phyloP scores from a whole-genome alignment of 2,888 invertebrate genomes.

The Caenorhabditis japonica region DNA sequence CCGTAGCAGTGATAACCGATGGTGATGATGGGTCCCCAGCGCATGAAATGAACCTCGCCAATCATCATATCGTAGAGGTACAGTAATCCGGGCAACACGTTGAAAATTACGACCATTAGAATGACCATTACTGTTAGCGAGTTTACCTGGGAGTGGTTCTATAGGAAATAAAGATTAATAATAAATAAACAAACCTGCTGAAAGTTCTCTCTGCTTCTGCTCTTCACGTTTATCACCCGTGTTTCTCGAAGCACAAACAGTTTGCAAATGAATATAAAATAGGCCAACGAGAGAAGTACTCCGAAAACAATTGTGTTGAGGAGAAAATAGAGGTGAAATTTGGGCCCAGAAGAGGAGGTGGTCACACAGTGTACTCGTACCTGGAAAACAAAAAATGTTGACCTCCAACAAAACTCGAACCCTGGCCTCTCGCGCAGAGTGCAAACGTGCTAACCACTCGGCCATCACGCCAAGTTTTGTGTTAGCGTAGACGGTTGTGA shows the following conservation, averaged over 20 bases:
- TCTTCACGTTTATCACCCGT: constrained; percentile 50
- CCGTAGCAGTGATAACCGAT: constrained; percentile 66
- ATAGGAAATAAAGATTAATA: too few relatives aligned
- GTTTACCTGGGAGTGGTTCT: constrained; percentile 62
- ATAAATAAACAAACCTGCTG: too few relatives aligned
- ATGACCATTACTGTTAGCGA: constrained; percentile 62
- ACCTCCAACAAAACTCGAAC: too few relatives aligned
- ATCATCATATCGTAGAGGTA: constrained; percentile 64
- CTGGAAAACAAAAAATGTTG: constrained; percentile 33
- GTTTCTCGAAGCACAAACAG: constrained; percentile 54
- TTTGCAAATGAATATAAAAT: constrained; percentile 57
- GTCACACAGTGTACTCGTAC: constrained; percentile 66
- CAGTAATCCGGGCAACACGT: constrained; percentile 60
- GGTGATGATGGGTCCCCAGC: constrained; percentile 64
- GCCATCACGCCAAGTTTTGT: too few relatives aligned
- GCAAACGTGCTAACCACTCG: too few relatives aligned
- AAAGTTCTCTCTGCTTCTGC: constrained; percentile 43
- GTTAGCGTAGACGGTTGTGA: too few relatives aligned
- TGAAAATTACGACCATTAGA: constrained; percentile 62
- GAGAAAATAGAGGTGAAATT: constrained; percentile 63
- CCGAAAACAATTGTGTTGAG: constrained; percentile 55
- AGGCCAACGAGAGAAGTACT: constrained; percentile 49
- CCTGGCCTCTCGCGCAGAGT: too few relatives aligned
- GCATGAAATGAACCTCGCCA: constrained; percentile 63
- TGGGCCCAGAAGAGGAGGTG: constrained; percentile 59